These are phyloP conservation scores for Neodiprion pinetum DNA, from an alignment of 1,140 invertebrate genomes.

Conservation along the genomic window DNA sequence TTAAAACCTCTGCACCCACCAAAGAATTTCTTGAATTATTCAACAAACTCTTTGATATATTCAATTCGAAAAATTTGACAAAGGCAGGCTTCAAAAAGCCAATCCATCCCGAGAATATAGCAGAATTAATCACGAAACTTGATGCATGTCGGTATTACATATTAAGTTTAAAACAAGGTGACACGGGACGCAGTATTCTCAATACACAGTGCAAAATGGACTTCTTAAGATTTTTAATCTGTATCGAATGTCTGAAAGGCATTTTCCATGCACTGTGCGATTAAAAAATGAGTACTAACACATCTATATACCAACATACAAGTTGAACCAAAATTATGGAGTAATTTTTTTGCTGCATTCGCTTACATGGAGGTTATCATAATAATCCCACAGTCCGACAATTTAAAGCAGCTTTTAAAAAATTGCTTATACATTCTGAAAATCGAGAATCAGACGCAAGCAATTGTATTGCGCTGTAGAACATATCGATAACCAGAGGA, in stretches of 20 bases:
- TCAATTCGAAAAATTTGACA: constrained; percentile 37
- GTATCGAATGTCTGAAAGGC: constrained; percentile 18
- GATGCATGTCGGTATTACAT: neutral
- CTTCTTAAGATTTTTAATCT: constrained; percentile 13
- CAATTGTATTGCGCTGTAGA: neutral
- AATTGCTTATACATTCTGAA: neutral
- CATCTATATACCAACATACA: neutral
- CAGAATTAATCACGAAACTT: neutral
- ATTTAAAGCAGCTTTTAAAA: constrained; percentile 23
- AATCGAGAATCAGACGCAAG: neutral
- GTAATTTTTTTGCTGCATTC: constrained; percentile 35
- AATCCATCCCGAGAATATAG: neutral
- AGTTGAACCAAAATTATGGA: constrained; percentile 22
- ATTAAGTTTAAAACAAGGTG: neutral
- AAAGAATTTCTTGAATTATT: constrained; percentile 36
- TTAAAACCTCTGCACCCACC: constrained; percentile 32
- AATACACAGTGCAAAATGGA: neutral
- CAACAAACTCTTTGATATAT: constrained; percentile 43
- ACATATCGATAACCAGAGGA: neutral
- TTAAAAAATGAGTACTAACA: neutral
- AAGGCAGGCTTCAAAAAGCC: constrained; percentile 12
- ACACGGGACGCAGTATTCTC: neutral
- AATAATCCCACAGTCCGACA: constrained; percentile 37
- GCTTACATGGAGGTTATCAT: constrained; percentile 30
- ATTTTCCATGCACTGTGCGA: neutral